phyloP scores from a whole-genome alignment of 2,888 invertebrate genomes.

The Pyrochroa serraticornis region DNA sequence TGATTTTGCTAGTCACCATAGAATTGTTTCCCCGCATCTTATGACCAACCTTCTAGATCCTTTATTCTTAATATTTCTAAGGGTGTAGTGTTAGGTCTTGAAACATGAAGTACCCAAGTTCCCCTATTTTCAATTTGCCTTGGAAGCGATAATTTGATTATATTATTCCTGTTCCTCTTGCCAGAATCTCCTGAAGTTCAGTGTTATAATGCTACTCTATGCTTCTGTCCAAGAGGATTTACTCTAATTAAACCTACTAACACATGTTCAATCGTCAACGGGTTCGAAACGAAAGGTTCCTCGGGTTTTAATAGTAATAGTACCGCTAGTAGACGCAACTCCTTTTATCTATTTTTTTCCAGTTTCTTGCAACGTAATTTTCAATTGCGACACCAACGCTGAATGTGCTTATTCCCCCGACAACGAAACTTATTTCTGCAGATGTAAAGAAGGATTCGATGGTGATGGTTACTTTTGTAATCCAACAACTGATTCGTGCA shows the following conservation, averaged over 20 bases:
- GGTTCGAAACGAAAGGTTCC: slow-evolving; percentile 57
- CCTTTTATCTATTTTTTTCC: background rate
- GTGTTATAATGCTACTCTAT: slow-evolving; percentile 55
- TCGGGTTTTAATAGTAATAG: slow-evolving; percentile 47
- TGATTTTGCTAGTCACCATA: too few relatives aligned
- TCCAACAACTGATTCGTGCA: slow-evolving; percentile 62
- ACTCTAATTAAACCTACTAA: slow-evolving; percentile 49
- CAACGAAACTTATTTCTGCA: slow-evolving; percentile 68
- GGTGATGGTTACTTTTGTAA: slow-evolving; percentile 84
- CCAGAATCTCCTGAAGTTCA: slow-evolving; percentile 40
- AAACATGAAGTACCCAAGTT: too few relatives aligned
- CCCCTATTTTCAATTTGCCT: background rate
- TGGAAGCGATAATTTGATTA: background rate
- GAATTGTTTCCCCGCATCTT: too few relatives aligned
- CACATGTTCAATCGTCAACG: slow-evolving; percentile 47
- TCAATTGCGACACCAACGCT: slow-evolving; percentile 83
- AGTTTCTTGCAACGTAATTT: slow-evolving; percentile 68
- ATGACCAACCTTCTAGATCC: too few relatives aligned
- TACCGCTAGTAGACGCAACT: background rate
- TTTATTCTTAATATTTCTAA: too few relatives aligned
- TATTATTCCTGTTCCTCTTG: background rate
- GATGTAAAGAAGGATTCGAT: slow-evolving; percentile 82
- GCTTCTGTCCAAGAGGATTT: slow-evolving; percentile 59
- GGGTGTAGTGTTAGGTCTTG: too few relatives aligned
- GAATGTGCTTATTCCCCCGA: slow-evolving; percentile 70